Percentiles rank a stretch among this genome's conserved stretches.
Evolutionary conservation across 2,797 vertebrate species (phyloP).

Genomic region (Chiloscyllium punctatum): DNA sequence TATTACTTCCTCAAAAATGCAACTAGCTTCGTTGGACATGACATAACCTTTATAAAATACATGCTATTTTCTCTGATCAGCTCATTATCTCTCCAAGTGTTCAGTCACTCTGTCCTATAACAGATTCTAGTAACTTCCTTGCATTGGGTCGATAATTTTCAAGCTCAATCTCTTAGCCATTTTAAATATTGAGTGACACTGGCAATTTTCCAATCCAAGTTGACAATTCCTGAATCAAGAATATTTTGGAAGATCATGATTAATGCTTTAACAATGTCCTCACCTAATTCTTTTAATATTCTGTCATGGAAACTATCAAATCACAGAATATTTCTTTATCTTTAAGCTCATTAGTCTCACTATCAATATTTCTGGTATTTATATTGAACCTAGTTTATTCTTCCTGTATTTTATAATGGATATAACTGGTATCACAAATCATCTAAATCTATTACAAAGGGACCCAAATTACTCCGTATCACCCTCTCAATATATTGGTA

Average conservation of each 20-base stretch:
- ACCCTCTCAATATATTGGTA: not conserved
- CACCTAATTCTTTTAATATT: not conserved
- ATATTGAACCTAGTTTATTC: not conserved
- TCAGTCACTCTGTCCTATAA: not conserved
- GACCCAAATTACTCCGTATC: not conserved
- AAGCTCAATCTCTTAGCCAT: not conserved
- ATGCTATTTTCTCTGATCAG: not conserved
- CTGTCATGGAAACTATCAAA: not conserved
- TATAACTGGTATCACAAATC: not conserved
- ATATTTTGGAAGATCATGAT: not conserved
- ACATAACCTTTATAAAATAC: not conserved
- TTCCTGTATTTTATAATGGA: not conserved
- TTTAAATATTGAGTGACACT: not conserved
- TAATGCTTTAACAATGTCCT: not conserved
- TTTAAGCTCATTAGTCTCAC: not conserved
- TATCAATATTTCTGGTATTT: not conserved
- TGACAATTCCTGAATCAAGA: not conserved
- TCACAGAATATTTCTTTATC: not conserved
- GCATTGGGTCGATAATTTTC: not conserved
- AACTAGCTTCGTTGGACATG: not conserved
- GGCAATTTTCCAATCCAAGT: not conserved
- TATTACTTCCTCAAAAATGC: not conserved
- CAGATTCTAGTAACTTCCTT: not conserved
- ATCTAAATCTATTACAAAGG: not conserved
- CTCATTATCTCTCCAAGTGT: not conserved